phyloP scores from a whole-genome alignment of 2,113 vertebrate genomes.

The Neolamprologus longior region DNA sequence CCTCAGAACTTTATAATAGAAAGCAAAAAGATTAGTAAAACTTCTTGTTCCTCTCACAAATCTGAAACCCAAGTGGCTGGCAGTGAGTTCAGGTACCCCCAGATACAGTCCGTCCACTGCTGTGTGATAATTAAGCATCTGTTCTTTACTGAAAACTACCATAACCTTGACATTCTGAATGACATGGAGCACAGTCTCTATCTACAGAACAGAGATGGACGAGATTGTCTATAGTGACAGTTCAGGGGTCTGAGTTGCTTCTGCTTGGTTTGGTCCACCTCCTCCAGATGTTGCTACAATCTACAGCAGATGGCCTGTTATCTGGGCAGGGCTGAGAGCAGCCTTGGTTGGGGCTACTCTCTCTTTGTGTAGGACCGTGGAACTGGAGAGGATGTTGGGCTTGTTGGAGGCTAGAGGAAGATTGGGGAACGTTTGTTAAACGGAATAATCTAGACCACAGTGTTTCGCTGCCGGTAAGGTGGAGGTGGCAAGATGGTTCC shows the following conservation, averaged over 20 bases:
- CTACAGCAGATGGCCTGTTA: conserved; percentile 27
- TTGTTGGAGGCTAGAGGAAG: conserved; percentile 8
- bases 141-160: neutral
- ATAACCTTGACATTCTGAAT: neutral
- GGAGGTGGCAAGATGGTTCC: conserved; percentile 90
- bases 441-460: conserved; percentile 81
- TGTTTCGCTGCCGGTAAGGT: conserved; percentile 96
- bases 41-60: neutral
- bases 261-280: neutral
- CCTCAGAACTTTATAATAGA: neutral
- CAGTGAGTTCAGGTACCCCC: conserved; percentile 49
- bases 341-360: neutral
- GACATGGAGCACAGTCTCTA: conserved; percentile 25
- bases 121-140: neutral
- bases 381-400: conserved; percentile 30
- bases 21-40: conserved; percentile 2
- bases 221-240: neutral
- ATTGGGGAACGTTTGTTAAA: neutral
- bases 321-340: neutral
- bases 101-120: neutral
- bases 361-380: neutral
- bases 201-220: conserved; percentile 52
- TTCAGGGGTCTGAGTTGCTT: neutral
- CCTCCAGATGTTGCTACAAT: conserved; percentile 39
- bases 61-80: conserved; percentile 43